phyloP scores from a whole-genome alignment of 2,797 vertebrate species.

The Gambelia wislizenii region DNA sequence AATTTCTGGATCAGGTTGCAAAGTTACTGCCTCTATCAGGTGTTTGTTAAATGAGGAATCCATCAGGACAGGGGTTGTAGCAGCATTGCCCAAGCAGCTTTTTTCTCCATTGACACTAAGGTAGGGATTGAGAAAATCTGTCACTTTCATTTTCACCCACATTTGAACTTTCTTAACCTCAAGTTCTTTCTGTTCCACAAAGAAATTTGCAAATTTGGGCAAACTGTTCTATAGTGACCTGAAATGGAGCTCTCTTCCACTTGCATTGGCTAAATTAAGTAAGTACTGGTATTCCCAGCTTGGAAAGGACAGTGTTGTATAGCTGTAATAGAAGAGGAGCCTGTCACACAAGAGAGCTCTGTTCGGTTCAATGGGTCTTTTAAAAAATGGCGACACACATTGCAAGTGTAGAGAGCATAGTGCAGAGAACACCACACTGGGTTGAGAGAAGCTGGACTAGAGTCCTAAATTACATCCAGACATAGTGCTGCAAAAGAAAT shows the following conservation, averaged over 20 bases:
- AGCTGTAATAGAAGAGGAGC: too few species aligned
- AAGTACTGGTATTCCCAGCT: too few species aligned
- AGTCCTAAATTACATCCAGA: background rate
- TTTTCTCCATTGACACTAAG: background rate
- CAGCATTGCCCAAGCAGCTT: background rate
- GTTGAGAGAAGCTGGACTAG: background rate
- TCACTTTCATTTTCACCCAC: background rate
- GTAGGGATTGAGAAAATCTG: background rate
- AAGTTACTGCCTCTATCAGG: background rate
- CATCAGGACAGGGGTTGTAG: background rate
- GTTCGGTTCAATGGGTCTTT: background rate
- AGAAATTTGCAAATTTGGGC: background rate
- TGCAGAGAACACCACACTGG: background rate
- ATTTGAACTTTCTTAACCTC: background rate
- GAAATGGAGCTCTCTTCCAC: too few species aligned
- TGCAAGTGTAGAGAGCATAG: background rate
- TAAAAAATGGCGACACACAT: background rate
- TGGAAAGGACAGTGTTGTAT: too few species aligned
- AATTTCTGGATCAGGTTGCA: background rate
- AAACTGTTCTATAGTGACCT: too few species aligned
- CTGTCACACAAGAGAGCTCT: background rate
- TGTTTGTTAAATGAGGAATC: background rate
- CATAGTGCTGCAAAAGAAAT: background rate
- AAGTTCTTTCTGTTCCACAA: background rate
- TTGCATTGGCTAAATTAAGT: too few species aligned